phyloP scores from a whole-genome alignment of 1,140 invertebrate species.

The Idris sp. region DNA sequence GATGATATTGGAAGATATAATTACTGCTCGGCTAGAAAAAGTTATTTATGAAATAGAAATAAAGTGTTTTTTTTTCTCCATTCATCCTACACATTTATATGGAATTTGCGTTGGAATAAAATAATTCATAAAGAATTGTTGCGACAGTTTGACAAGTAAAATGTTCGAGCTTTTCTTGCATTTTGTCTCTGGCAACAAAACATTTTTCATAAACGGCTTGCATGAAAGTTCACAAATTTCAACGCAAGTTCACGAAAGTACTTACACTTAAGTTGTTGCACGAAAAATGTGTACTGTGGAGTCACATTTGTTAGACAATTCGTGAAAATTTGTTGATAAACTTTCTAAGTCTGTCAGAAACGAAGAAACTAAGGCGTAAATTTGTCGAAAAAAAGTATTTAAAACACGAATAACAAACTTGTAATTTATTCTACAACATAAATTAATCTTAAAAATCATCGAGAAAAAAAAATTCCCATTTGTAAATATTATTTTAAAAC shows the following conservation, averaged over 20 bases:
- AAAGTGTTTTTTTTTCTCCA: no score
- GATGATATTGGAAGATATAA: no score
- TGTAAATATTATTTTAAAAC: no score
- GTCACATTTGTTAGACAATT: slow-evolving; percentile 42
- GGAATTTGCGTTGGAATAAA: no score
- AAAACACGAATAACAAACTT: no score
- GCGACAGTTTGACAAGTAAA: no score
- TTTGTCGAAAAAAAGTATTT: slow-evolving; percentile 33
- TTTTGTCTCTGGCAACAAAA: slow-evolving; percentile 12
- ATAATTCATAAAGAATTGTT: no score
- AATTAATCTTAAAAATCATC: no score
- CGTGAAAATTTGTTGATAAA: slow-evolving; percentile 23
- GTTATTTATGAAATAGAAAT: no score
- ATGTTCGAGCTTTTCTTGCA: not conserved
- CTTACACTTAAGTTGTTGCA: slow-evolving; percentile 17
- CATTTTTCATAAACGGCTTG: slow-evolving; percentile 23
- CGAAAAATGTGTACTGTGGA: slow-evolving; percentile 20
- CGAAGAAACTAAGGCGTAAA: slow-evolving; percentile 25
- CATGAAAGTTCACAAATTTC: slow-evolving; percentile 18
- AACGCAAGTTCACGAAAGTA: slow-evolving; percentile 14
- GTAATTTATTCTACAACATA: no score
- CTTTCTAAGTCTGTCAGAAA: slow-evolving; percentile 32
- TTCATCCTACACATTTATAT: no score
- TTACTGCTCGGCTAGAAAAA: slow-evolving; percentile 8
- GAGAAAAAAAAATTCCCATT: no score